Evolutionary conservation across 2,888 invertebrate species (phyloP), one percentile per base, ranked within the genome.

Genomic region (Lycophotia porphyrea): DNA sequence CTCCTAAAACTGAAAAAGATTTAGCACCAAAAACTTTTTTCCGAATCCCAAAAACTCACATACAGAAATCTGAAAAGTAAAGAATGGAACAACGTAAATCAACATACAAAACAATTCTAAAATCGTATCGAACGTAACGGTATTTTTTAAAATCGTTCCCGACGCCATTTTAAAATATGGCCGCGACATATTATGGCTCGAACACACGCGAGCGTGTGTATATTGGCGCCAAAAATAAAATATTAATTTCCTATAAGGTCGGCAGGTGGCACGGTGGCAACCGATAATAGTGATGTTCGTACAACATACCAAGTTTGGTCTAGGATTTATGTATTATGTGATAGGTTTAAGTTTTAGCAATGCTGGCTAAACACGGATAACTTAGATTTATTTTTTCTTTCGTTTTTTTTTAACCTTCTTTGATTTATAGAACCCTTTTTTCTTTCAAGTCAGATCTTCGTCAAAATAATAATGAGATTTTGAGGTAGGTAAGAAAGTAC

Each of bases 161-260:
- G 90, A 89, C 92, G 93, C 93, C 91, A 93, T 94, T 92, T 94
- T 94, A 92, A 94, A 94, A 93, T 93, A 94, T 93, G 90, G 91
- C 90, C 78, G 89, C 90, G 87, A 89, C 89, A 91, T 91, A 92
- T 92, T 93, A 95, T 94, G 91, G 94, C 92, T 85, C 82, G 94
- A 93, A 94, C 89, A 88, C 89, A 88, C 87, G 88, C 82, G 87
- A 86, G 82, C n/a, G n/a, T n/a, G n/a, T n/a, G n/a, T n/a, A 87
- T 91, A 90, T 92, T 89, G 90, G 89, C 78, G 90, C 94, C 95
- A 94, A 93, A 95, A 95, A 95, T 95, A 95, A 94, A 94, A 94
- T 93, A 93, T 94, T 95, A 94, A 95, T 95, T 95, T 93, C 92
- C 94, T 92, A 91, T 93, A 91, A 92, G 90, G 92, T 91, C 84